Evolutionary conservation across 2,797 vertebrate genomes (phyloP), one percentile per base, ranked within the genome.

Genomic region (Pipistrellus kuhlii): DNA sequence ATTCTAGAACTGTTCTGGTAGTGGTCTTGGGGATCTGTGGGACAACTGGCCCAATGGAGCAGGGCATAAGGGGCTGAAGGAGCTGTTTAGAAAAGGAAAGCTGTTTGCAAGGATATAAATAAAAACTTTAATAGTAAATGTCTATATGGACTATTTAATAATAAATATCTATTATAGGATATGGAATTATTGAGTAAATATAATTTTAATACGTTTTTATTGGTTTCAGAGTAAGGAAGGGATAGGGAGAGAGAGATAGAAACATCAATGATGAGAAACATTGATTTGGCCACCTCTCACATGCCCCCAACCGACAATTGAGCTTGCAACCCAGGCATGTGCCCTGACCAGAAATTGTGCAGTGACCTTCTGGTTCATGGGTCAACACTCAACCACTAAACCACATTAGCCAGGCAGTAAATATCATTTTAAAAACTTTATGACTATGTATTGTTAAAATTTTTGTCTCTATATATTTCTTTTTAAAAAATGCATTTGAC

Each of bases 401-500:
- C 11, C 11, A 12, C 57, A 59, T 59, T 59, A 59, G 23, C 25
- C 57, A 62, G 57, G 25, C 25, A 21, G 5, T 35, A 76, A 77
- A 93, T 21, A 23, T 44, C 35, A 87, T 57, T 88, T 80, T 20
- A 13, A 71, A 90, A 86, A 77, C 17, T 88, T 77, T 81, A 77
- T 62, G 38, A 85, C 38, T 10, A 55, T 57, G 6, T 46, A 46
- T 35, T 55, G 1, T 83, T 93, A 66, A 27, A 25, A 51, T 41
- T 83, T 71, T 68, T 66, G 48, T 8, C 21, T 81, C 5, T 48
- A 35, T 51, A 14, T 44, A 71, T 80, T 71, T 71, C 32, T 71
- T 90, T 88, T 71, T 20, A 38, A 85, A 84, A 64, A 85, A 76
- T 8, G 6, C 23, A 87, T 69, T 83, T 82, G 41, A 32, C 72